Percentiles rank a stretch among this genome's conserved stretches.
Conservation (phyloP, 2,797 vertebrate species). For the Diceros bicornis region DNA sequence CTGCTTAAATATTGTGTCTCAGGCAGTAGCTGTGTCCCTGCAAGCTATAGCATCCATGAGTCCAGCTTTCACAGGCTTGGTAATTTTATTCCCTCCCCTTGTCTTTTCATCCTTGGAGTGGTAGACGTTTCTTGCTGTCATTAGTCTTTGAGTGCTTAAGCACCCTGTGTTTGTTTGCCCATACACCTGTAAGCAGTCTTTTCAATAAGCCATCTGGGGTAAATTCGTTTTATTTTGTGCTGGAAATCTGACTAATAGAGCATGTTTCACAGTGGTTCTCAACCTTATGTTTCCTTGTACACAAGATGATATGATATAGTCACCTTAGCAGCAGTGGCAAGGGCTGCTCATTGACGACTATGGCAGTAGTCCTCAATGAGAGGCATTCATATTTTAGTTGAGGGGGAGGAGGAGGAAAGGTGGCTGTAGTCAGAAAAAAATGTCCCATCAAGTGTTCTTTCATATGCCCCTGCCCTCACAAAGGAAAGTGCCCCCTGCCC, state of each 20-base stretch:
- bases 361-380: neutral
- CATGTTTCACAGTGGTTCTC: neutral
- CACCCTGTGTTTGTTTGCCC: neutral
- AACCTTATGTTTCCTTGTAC: constrained; percentile 21
- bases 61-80: neutral
- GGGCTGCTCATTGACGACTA: neutral
- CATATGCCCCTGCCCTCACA: neutral
- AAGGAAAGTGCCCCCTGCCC: neutral
- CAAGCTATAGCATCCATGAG: neutral
- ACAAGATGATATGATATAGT: neutral
- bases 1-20: neutral
- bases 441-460: neutral
- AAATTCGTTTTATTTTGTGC: neutral
- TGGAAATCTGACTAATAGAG: constrained; percentile 6
- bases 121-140: neutral
- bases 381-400: constrained; percentile 53
- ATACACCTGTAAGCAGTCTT: constrained; percentile 6
- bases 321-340: neutral
- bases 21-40: neutral
- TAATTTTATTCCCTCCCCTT: constrained; percentile 38
- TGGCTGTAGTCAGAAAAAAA: neutral
- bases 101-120: constrained; percentile 11
- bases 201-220: neutral
- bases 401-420: neutral
- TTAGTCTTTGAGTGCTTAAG: constrained; percentile 13